phyloP scores from a whole-genome alignment of 2,797 vertebrate genomes.

The Tolypeutes matacus region DNA sequence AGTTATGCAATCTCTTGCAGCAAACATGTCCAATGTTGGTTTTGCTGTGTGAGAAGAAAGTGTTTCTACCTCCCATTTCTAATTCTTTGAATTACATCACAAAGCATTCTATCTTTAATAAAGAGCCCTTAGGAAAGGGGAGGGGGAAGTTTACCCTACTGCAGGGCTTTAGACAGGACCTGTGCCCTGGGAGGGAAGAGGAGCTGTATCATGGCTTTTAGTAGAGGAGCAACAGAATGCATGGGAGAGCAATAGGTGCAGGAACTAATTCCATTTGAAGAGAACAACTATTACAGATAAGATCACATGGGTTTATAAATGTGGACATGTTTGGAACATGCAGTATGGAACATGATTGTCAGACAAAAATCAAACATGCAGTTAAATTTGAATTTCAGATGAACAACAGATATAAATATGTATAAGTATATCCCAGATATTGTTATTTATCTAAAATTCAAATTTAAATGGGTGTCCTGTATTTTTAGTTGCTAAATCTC shows the following conservation, averaged over 20 bases:
- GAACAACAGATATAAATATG: neutral
- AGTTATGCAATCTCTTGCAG: neutral
- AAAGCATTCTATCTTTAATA: neutral
- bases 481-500: neutral
- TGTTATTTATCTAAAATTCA: neutral
- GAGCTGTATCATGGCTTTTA: neutral
- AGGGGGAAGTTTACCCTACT: neutral
- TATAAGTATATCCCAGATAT: neutral
- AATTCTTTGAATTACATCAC: neutral
- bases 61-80: neutral
- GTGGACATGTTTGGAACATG: neutral
- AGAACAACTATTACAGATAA: neutral
- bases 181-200: neutral
- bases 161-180: neutral
- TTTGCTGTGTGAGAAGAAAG: no score
- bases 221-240: neutral
- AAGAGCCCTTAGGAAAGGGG: neutral
- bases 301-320: neutral
- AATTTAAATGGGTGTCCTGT: neutral
- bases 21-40: neutral
- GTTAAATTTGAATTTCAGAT: neutral
- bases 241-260: neutral
- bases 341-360: neutral
- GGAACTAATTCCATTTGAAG: neutral
- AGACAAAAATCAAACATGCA: neutral